Conservation (phyloP, 2,888 invertebrate genomes). For the Mythimna loreyi region DNA sequence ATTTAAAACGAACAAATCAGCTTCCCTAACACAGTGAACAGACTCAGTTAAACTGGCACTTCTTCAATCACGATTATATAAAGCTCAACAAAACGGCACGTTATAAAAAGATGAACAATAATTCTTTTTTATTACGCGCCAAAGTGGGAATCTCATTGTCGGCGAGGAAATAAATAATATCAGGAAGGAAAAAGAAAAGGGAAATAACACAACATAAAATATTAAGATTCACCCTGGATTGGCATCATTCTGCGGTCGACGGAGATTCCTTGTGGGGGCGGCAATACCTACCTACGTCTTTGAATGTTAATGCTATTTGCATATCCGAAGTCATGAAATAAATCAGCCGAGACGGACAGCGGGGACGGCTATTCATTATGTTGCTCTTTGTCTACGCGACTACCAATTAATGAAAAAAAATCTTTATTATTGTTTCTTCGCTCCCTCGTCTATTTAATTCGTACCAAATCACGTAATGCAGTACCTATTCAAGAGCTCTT, state of each 20-base stretch:
- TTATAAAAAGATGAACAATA: slow-evolving; percentile 90
- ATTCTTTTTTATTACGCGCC: slow-evolving; percentile 90
- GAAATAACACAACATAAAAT: slow-evolving; percentile 91
- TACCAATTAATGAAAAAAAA: slow-evolving; percentile 85
- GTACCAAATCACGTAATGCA: slow-evolving; percentile 39
- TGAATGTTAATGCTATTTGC: slow-evolving; percentile 91
- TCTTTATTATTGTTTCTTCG: slow-evolving; percentile 68
- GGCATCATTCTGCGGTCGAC: slow-evolving; percentile 89
- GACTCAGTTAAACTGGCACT: slow-evolving; percentile 73
- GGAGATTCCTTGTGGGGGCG: slow-evolving; percentile 85
- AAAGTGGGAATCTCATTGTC: slow-evolving; percentile 91
- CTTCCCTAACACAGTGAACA: slow-evolving; percentile 11
- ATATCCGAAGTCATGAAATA: slow-evolving; percentile 91
- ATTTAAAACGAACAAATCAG: not conserved
- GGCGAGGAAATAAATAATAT: slow-evolving; percentile 90
- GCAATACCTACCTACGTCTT: slow-evolving; percentile 87
- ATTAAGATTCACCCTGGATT: slow-evolving; percentile 91
- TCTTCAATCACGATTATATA: slow-evolving; percentile 85
- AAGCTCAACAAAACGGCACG: slow-evolving; percentile 87
- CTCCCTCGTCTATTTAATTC: slow-evolving; percentile 34
- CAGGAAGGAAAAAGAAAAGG: slow-evolving; percentile 88
- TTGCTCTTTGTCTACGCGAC: slow-evolving; percentile 83
- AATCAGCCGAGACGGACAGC: slow-evolving; percentile 89
- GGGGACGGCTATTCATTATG: slow-evolving; percentile 87
- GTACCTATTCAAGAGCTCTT: slow-evolving; percentile 55